These are phyloP conservation scores for Leptinotarsa texana DNA, from an alignment of 1,140 invertebrate genomes.

Conservation along the genomic window DNA sequence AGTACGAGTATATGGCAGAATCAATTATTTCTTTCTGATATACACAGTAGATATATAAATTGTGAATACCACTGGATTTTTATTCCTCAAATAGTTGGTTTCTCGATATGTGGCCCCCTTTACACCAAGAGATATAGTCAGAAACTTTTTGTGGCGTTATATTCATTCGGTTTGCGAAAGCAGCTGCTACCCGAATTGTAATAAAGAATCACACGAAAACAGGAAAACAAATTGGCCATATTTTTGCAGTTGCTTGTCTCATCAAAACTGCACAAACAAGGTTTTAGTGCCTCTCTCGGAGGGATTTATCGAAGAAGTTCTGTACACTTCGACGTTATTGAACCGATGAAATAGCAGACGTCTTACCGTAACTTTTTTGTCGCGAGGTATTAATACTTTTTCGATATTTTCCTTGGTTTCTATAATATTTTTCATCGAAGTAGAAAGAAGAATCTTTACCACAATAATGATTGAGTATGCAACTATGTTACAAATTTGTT, in stretches of 20 bases:
- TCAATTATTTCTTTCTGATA: too few relatives aligned
- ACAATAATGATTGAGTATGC: too few relatives aligned
- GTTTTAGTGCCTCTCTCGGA: slow-evolving; percentile 31
- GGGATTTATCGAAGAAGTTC: slow-evolving; percentile 16
- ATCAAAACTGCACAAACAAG: slow-evolving; percentile 40
- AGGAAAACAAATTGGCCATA: slow-evolving; percentile 36
- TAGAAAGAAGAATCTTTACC: too few relatives aligned
- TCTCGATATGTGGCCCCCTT: neutral
- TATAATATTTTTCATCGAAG: too few relatives aligned
- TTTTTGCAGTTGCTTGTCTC: slow-evolving; percentile 33
- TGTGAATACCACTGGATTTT: too few relatives aligned
- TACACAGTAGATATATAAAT: too few relatives aligned
- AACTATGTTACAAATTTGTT: too few relatives aligned
- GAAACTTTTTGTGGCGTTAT: slow-evolving; percentile 2
- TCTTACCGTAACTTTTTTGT: too few relatives aligned
- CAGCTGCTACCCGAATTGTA: slow-evolving; percentile 36
- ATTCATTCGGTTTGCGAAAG: neutral
- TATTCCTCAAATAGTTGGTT: neutral
- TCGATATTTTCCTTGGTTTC: too few relatives aligned
- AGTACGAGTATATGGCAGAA: too few relatives aligned
- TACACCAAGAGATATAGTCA: neutral
- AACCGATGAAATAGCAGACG: neutral
- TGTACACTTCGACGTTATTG: neutral
- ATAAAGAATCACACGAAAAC: slow-evolving; percentile 40
- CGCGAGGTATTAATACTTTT: too few relatives aligned